Conservation (phyloP, 2,113 vertebrate species). For the Hydrochoerus hydrochaeris region DNA sequence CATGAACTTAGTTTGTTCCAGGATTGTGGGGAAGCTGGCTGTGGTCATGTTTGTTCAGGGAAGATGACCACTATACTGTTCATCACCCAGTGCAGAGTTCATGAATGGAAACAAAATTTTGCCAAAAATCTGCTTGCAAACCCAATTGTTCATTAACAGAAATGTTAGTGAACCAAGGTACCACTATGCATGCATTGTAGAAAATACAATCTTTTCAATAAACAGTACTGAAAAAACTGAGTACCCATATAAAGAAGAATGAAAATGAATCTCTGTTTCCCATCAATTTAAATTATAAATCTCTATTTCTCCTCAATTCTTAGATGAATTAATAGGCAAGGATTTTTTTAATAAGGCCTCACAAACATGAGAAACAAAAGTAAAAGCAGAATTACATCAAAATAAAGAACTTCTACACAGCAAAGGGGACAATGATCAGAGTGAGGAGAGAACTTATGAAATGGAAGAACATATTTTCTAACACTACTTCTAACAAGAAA, state of each 20-base stretch:
- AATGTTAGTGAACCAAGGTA: background rate
- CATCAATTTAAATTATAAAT: no score
- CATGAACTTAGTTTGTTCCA: background rate
- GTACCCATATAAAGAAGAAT: background rate
- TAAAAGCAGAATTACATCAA: background rate
- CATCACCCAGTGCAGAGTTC: background rate
- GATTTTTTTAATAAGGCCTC: background rate
- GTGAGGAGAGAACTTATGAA: background rate
- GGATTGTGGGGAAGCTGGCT: background rate
- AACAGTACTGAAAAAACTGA: background rate
- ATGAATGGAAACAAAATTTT: background rate
- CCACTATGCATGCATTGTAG: background rate
- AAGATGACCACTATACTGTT: background rate
- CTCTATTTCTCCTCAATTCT: no score
- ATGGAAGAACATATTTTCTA: background rate
- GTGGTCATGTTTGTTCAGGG: background rate
- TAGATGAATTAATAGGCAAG: background rate
- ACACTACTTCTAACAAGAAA: background rate
- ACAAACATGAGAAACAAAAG: background rate
- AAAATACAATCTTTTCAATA: fast-evolving
- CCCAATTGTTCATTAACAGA: background rate
- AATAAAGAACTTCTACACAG: background rate
- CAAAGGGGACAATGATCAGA: background rate
- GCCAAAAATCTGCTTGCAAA: background rate
- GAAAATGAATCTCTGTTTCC: background rate